A percentile compares a stretch with the other conserved stretches of the same genome.
phyloP scores from a whole-genome alignment of 2,797 vertebrate genomes.

The Cynodonichthys magdalenae region DNA sequence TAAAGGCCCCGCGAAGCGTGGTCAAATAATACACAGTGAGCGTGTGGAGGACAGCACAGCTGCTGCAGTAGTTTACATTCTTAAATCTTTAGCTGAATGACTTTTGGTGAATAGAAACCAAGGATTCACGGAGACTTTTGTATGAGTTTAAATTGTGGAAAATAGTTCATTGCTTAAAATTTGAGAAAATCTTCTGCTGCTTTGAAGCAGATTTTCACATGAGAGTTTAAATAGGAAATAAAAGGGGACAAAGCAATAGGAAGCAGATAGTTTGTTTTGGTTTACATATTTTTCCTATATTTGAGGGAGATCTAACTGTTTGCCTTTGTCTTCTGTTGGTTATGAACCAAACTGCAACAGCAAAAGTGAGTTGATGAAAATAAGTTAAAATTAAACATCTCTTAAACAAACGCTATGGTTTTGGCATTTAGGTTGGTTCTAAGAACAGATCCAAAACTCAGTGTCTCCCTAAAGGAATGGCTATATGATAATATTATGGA shows the following conservation, averaged over 20 bases:
- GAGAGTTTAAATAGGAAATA: constrained; percentile 1
- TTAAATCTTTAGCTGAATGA: constrained; percentile 56
- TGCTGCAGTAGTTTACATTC: constrained; percentile 35
- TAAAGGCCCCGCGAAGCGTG: constrained; percentile 77
- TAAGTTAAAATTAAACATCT: no score
- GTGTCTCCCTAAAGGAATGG: no score
- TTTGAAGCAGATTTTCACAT: background rate
- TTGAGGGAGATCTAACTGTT: no score
- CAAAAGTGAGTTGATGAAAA: background rate
- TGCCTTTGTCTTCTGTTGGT: background rate
- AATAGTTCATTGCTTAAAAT: constrained; percentile 11
- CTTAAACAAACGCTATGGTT: no score
- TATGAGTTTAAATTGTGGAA: constrained; percentile 19
- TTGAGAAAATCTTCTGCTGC: constrained; percentile 1
- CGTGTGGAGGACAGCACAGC: constrained; percentile 62
- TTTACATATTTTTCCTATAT: background rate
- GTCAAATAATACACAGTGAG: constrained; percentile 66
- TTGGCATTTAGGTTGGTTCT: no score
- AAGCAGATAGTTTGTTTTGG: constrained; percentile 4
- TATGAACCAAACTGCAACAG: background rate
- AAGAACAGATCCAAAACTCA: no score
- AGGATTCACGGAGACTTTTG: constrained; percentile 25
- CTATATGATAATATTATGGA: no score
- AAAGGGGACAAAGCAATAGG: background rate
- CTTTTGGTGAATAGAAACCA: constrained; percentile 44